A percentile compares a stretch with the other conserved stretches of the same genome.
phyloP scores from a whole-genome alignment of 2,888 invertebrate species.

The Tachystola acroxantha region DNA sequence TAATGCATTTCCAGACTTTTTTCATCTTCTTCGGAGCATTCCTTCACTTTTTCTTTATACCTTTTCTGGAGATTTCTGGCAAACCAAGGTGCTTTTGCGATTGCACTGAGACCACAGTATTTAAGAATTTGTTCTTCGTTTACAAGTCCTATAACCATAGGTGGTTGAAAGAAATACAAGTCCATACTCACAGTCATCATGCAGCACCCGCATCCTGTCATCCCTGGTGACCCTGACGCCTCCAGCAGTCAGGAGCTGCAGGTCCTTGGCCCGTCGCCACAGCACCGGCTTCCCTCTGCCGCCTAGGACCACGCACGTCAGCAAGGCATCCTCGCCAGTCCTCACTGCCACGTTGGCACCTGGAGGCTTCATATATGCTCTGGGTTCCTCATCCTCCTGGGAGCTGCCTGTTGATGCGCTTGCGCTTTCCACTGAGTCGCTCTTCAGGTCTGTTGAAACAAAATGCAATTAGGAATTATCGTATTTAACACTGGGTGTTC shows the following conservation, averaged over 20 bases:
- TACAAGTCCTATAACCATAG: too few relatives aligned
- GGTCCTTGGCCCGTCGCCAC: constrained; percentile 84
- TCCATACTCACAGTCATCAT: constrained; percentile 85
- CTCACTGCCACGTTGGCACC: constrained; percentile 54
- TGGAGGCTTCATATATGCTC: constrained; percentile 61
- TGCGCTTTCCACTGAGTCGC: constrained; percentile 38
- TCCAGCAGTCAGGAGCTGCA: constrained; percentile 86
- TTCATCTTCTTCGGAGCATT: too few relatives aligned
- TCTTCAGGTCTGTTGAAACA: constrained; percentile 41
- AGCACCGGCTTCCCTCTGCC: constrained; percentile 85
- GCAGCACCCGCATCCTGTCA: constrained; percentile 83
- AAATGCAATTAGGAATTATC: not conserved
- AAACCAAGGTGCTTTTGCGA: too few relatives aligned
- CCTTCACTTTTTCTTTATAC: too few relatives aligned
- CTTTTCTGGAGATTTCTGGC: too few relatives aligned
- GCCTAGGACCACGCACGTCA: constrained; percentile 88
- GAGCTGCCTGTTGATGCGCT: constrained; percentile 50
- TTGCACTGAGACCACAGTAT: too few relatives aligned
- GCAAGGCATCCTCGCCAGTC: constrained; percentile 85
- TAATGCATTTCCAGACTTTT: too few relatives aligned
- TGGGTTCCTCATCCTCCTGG: constrained; percentile 51
- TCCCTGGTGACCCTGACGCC: constrained; percentile 86
- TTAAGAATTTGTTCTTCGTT: too few relatives aligned
- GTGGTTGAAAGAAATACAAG: too few relatives aligned
- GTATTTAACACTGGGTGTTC: too few relatives aligned